Conservation (phyloP, 2,888 invertebrate species). For the Tupiocoris notatus region DNA sequence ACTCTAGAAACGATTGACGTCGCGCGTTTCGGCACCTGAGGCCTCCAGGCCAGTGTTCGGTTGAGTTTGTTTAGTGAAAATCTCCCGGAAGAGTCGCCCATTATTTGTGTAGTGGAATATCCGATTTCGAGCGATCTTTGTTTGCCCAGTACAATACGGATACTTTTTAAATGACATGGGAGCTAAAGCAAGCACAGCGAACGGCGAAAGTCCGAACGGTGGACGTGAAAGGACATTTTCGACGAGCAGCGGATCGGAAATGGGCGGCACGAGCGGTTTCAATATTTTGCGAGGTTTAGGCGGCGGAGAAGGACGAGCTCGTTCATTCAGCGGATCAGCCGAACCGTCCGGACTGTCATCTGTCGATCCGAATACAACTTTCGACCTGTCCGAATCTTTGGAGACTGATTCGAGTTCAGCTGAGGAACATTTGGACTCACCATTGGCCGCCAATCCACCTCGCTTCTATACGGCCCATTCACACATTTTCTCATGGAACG, state of each 20-base stretch:
- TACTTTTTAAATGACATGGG: slow-evolving; percentile 63
- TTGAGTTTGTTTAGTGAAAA: too few species aligned
- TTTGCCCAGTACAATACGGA: too few species aligned
- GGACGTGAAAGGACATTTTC: slow-evolving; percentile 74
- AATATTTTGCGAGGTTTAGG: slow-evolving; percentile 69
- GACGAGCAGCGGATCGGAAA: slow-evolving; percentile 67
- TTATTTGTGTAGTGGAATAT: too few species aligned
- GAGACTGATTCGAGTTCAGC: slow-evolving; percentile 71
- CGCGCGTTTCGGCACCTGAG: too few species aligned
- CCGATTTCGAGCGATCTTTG: too few species aligned
- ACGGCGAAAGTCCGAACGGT: slow-evolving; percentile 68
- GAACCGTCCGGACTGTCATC: slow-evolving; percentile 56
- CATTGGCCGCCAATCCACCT: slow-evolving; percentile 58
- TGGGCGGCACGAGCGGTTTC: slow-evolving; percentile 61
- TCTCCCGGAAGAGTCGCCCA: too few species aligned
- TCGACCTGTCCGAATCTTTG: slow-evolving; percentile 64
- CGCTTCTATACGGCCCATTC: slow-evolving; percentile 85
- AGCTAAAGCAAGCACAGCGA: slow-evolving; percentile 80
- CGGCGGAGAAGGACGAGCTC: slow-evolving; percentile 77
- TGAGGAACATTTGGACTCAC: slow-evolving; percentile 57
- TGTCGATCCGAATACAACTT: slow-evolving; percentile 67
- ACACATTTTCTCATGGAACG: slow-evolving; percentile 89
- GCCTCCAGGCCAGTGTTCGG: too few species aligned
- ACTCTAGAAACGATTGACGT: too few species aligned
- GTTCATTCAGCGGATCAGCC: slow-evolving; percentile 59